phyloP scores from a whole-genome alignment of 2,113 vertebrate species.

The Tetrao urogallus region DNA sequence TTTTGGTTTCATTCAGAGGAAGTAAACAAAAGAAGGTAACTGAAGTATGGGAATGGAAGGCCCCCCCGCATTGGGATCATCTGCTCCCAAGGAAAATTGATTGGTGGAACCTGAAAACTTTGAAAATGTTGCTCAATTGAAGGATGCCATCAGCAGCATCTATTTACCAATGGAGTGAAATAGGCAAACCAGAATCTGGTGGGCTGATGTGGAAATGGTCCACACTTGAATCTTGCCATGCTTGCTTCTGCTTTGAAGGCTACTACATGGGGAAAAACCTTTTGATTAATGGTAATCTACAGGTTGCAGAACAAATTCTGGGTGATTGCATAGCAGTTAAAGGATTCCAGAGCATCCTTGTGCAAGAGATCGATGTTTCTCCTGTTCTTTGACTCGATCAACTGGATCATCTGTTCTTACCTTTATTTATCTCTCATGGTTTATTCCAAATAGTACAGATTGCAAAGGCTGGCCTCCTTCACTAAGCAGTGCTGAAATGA shows the following conservation, averaged over 20 bases:
- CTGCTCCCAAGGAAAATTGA: neutral
- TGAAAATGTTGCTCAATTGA: neutral
- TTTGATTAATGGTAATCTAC: neutral
- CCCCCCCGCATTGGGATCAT: neutral
- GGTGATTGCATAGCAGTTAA: neutral
- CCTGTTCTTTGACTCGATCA: neutral
- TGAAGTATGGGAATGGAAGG: slow-evolving; percentile 16
- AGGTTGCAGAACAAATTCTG: neutral
- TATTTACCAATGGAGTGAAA: neutral
- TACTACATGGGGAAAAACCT: neutral
- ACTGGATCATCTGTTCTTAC: neutral
- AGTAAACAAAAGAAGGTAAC: neutral
- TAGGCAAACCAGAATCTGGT: neutral
- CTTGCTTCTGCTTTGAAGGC: slow-evolving; percentile 42
- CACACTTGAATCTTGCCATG: neutral
- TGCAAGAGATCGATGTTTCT: neutral
- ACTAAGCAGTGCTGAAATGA: neutral
- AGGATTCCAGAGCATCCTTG: neutral
- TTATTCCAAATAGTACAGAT: neutral
- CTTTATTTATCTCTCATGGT: neutral
- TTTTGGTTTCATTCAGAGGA: neutral
- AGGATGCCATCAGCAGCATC: neutral
- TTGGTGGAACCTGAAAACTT: neutral
- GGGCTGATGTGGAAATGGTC: neutral
- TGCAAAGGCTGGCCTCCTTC: neutral